These are phyloP conservation scores for Slavum lentiscoides DNA, from an alignment of 2,888 invertebrate species.

Conservation along the genomic window DNA sequence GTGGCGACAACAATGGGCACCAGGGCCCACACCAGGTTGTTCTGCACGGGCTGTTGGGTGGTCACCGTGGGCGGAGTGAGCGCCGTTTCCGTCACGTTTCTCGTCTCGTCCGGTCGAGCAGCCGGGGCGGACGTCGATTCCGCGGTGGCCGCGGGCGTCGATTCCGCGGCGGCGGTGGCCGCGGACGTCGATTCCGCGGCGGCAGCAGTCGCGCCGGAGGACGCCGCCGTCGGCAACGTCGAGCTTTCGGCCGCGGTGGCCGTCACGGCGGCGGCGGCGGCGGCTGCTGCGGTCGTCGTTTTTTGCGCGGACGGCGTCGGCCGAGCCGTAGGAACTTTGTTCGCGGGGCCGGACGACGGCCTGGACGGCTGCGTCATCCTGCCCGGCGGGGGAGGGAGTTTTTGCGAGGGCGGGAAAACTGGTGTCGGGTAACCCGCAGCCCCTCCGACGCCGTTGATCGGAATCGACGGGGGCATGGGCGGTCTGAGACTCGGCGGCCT, in stretches of 20 bases:
- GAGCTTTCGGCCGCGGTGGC: slow-evolving; percentile 53
- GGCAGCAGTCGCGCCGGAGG: slow-evolving; percentile 48
- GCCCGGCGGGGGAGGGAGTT: neutral
- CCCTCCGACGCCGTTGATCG: slow-evolving; percentile 56
- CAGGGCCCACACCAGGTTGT: slow-evolving; percentile 67
- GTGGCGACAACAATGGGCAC: slow-evolving; percentile 74
- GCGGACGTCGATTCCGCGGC: slow-evolving; percentile 46
- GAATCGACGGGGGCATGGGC: slow-evolving; percentile 29
- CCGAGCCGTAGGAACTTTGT: slow-evolving; percentile 36
- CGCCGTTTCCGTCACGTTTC: slow-evolving; percentile 16
- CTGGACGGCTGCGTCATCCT: slow-evolving; percentile 2
- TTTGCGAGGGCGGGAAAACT: neutral
- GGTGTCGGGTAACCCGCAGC: slow-evolving; percentile 51
- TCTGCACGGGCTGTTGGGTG: slow-evolving; percentile 54
- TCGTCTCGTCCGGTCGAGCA: slow-evolving; percentile 57
- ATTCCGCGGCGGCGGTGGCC: slow-evolving; percentile 55
- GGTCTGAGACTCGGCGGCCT: slow-evolving; percentile 7
- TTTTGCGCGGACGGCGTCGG: slow-evolving; percentile 3
- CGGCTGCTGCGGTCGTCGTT: neutral
- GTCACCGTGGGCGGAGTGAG: slow-evolving; percentile 51
- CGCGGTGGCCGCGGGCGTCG: slow-evolving; percentile 55
- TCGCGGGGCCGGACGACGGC: neutral
- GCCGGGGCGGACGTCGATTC: slow-evolving; percentile 53
- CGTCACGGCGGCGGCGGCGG: slow-evolving; percentile 55
- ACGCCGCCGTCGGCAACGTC: neutral